Evolutionary conservation across 2,888 invertebrate species (phyloP), one percentile per base, ranked within the genome.

Genomic region (Parnassius orleans): DNA sequence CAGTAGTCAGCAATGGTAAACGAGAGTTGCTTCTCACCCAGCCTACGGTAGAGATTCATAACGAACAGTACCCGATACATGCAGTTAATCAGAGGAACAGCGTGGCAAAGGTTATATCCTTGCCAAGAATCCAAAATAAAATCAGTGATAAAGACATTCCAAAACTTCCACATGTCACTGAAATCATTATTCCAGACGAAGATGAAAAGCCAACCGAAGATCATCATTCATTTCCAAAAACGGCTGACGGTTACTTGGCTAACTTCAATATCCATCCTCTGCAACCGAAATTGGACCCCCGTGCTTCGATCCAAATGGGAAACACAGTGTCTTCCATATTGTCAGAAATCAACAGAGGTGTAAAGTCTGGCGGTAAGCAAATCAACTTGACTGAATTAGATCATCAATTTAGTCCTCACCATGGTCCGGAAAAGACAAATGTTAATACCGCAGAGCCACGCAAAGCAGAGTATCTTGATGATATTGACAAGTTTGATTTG

Each of bases 151-250:
- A 89, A 70, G 95, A 95, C 76, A 95, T 95, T 80, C 95, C 95
- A 66, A 95, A 94, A 86, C 91, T 95, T 76, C 95, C 95, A 48
- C 95, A 95, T 83, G 95, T 95, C 66, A 95, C 95, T 51, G 95
- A 95, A 79, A 95, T 95, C 61, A 94, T 95, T 64, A 95, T 94
- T 65, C 95, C 95, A 0, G 95, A 94, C 63, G 94, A 94, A 77
- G 92, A 91, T 62, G 92, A 93, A 11, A 90, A 90, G 68, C 76
- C 83, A n/a, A 82, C 72, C 68, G 88, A 90, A 62, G 84, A 87
- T 63, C 79, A 82, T 60, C 81, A 79, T 66, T 81, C 86, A 60
- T 89, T 83, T 69, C 82, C 81, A 64, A 84, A 84, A 72, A 75
- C 77, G 66, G 72, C 83, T 67, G 87, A 88, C 65, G 84, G 77